Evolutionary conservation across 2,797 vertebrate genomes (phyloP).

Genomic region (Chlorospingus semifuscus): DNA sequence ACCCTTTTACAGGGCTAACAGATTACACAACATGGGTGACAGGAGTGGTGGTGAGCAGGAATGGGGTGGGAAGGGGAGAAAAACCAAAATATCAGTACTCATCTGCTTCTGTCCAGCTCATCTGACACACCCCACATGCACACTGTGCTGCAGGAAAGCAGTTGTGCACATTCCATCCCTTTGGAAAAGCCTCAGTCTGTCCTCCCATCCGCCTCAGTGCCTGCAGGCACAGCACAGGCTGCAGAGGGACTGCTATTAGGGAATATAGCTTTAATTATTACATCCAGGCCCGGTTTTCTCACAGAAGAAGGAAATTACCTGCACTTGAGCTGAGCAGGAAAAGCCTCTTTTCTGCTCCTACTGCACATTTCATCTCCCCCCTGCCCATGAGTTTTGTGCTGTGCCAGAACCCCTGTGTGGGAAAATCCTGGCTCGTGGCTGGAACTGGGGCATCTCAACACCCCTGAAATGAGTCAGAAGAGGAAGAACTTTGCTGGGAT

Average conservation of each 20-base stretch:
- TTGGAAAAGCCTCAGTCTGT: not conserved
- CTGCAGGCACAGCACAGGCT: not conserved
- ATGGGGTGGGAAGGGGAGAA: not conserved
- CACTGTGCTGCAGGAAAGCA: not conserved
- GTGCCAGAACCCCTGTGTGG: not conserved
- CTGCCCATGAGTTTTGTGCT: not conserved
- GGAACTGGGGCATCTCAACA: not conserved
- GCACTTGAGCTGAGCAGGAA: not conserved
- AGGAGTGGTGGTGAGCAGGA: not conserved
- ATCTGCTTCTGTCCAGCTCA: not conserved
- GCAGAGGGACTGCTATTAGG: not conserved
- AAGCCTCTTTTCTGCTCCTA: conserved; percentile 16
- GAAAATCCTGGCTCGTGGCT: not conserved
- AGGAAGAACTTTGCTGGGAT: not conserved
- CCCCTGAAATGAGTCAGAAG: not conserved
- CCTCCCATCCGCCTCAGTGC: not conserved
- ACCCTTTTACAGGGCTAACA: not conserved
- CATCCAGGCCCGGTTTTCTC: not conserved
- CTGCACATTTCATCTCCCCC: not conserved
- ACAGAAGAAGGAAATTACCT: not conserved
- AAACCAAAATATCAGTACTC: not conserved
- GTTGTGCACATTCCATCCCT: not conserved
- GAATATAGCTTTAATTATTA: not conserved
- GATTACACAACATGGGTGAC: accelerated
- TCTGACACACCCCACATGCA: not conserved